phyloP scores from a whole-genome alignment of 2,797 vertebrate genomes.

The Dicrostonyx torquatus region DNA sequence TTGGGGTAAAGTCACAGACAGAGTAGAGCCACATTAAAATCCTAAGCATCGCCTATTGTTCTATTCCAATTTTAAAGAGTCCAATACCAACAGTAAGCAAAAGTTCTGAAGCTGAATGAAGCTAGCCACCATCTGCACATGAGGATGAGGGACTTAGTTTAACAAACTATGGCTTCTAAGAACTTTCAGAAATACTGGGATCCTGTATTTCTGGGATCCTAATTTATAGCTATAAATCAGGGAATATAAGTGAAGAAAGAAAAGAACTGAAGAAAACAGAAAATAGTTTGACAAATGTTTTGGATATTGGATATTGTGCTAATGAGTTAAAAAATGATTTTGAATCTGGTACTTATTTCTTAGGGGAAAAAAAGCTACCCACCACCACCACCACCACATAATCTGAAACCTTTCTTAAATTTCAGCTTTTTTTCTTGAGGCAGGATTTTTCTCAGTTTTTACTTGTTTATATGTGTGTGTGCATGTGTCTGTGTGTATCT shows the following conservation, averaged over 20 bases:
- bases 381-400: neutral
- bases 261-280: neutral
- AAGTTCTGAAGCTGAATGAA: slow-evolving; percentile 24
- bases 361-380: slow-evolving; percentile 22
- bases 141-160: neutral
- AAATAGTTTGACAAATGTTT: slow-evolving; percentile 3
- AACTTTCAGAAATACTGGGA: neutral
- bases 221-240: neutral
- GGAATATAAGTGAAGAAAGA: neutral
- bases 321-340: neutral
- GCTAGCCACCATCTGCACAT: neutral
- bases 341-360: neutral
- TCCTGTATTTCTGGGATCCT: no score
- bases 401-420: neutral
- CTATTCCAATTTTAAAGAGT: slow-evolving; percentile 4
- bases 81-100: neutral
- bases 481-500: neutral
- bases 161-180: neutral
- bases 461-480: neutral
- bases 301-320: neutral
- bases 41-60: neutral
- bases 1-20: neutral
- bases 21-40: neutral
- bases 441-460: neutral
- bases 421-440: neutral